phyloP scores from a whole-genome alignment of 2,888 invertebrate genomes.

The Bembecia ichneumoniformis region DNA sequence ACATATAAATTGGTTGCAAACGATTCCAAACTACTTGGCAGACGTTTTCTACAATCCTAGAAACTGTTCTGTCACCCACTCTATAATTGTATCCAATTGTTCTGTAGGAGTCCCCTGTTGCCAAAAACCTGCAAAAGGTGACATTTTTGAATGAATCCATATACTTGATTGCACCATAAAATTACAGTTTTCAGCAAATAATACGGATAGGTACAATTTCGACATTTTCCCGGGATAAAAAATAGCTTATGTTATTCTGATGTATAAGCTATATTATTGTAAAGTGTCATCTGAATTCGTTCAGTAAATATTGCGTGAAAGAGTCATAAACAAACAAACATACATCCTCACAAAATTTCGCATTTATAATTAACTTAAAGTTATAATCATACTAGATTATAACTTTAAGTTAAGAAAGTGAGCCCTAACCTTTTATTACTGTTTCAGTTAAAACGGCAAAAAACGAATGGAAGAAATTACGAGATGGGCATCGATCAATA shows the following conservation, averaged over 20 bases:
- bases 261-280: too few relatives aligned
- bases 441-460: neutral
- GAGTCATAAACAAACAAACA: too few relatives aligned
- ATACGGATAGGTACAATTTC: too few relatives aligned
- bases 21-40: constrained; percentile 1
- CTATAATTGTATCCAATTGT: constrained; percentile 6
- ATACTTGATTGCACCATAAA: neutral
- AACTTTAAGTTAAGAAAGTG: neutral
- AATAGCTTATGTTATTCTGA: too few relatives aligned
- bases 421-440: neutral
- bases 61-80: constrained; percentile 2
- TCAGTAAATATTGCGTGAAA: too few relatives aligned
- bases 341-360: too few relatives aligned
- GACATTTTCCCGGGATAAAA: too few relatives aligned
- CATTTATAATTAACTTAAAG: too few relatives aligned
- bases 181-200: too few relatives aligned
- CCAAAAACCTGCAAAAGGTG: constrained; percentile 3
- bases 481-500: neutral
- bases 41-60: constrained; percentile 3
- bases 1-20: constrained; percentile 1
- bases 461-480: neutral
- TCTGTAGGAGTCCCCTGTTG: constrained; percentile 6
- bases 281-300: too few relatives aligned
- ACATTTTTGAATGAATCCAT: too few relatives aligned
- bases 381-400: too few relatives aligned